phyloP scores from a whole-genome alignment of 2,113 vertebrate genomes.

The Spizaetus ornatus region DNA sequence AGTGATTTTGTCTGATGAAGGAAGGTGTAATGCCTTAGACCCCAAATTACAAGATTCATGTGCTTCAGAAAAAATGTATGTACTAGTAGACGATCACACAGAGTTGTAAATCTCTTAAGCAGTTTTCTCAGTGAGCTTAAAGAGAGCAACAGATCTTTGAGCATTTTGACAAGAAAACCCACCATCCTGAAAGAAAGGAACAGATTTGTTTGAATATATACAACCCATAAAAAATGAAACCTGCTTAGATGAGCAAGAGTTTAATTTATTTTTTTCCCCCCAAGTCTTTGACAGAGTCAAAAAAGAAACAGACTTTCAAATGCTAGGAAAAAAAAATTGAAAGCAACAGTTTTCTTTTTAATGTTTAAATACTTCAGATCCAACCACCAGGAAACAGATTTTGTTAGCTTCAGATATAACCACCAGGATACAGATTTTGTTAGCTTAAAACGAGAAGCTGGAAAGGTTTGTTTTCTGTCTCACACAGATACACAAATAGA shows the following conservation, averaged over 20 bases:
- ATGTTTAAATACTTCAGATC: constrained; percentile 54
- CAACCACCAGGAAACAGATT: constrained; percentile 43
- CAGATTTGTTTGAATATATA: constrained; percentile 73
- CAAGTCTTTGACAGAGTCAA: constrained; percentile 62
- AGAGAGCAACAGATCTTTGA: constrained; percentile 63
- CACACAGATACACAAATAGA: neutral
- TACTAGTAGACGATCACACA: neutral
- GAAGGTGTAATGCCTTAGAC: neutral
- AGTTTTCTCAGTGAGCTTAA: neutral
- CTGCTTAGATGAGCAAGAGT: constrained; percentile 52
- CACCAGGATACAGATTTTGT: constrained; percentile 46
- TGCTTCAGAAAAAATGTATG: neutral
- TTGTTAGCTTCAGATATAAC: constrained; percentile 41
- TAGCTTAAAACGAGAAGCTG: constrained; percentile 46
- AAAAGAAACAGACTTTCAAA: constrained; percentile 72
- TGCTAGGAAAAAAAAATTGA: constrained; percentile 48
- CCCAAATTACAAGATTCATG: neutral
- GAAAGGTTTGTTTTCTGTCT: constrained; percentile 55
- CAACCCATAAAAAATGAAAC: neutral
- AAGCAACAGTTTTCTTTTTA: constrained; percentile 56
- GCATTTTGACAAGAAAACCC: constrained; percentile 65
- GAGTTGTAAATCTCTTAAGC: neutral
- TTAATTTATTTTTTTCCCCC: constrained; percentile 11
- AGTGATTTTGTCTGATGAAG: neutral
- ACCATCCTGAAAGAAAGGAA: constrained; percentile 53